These are phyloP conservation scores for Syndactyla subalaris DNA, from an alignment of 2,797 vertebrate genomes.

Conservation along the genomic window DNA sequence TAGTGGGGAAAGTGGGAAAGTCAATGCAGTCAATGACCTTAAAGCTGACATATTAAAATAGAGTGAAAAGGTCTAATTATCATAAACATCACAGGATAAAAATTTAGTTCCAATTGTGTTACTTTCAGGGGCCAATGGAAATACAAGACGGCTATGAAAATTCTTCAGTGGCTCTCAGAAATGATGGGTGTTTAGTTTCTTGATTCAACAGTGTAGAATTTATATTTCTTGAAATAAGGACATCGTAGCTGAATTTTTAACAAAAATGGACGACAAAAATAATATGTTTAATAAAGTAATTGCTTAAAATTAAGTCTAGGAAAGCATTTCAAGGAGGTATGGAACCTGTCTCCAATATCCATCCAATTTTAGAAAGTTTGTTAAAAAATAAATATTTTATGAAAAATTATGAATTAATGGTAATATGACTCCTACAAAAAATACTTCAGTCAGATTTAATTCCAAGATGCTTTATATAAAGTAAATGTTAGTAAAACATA, in stretches of 20 bases:
- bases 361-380: not conserved
- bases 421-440: not conserved
- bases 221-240: not conserved
- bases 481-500: not conserved
- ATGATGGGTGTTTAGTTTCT: not conserved
- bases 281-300: not conserved
- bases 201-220: not conserved
- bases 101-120: not conserved
- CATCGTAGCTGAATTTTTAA: not conserved
- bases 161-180: not conserved
- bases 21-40: constrained; percentile 6
- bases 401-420: not conserved
- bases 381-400: not conserved
- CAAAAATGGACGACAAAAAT: not conserved
- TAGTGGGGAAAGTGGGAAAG: not conserved
- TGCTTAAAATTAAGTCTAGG: not conserved
- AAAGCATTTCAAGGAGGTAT: not conserved
- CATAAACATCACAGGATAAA: not conserved
- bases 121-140: not conserved
- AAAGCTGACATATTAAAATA: constrained; percentile 16
- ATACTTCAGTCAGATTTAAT: not conserved
- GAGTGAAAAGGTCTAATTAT: constrained; percentile 3
- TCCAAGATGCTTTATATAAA: not conserved
- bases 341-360: not conserved
- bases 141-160: not conserved